phyloP scores from a whole-genome alignment of 2,113 vertebrate species.

The Myanophis thanlyinensis region DNA sequence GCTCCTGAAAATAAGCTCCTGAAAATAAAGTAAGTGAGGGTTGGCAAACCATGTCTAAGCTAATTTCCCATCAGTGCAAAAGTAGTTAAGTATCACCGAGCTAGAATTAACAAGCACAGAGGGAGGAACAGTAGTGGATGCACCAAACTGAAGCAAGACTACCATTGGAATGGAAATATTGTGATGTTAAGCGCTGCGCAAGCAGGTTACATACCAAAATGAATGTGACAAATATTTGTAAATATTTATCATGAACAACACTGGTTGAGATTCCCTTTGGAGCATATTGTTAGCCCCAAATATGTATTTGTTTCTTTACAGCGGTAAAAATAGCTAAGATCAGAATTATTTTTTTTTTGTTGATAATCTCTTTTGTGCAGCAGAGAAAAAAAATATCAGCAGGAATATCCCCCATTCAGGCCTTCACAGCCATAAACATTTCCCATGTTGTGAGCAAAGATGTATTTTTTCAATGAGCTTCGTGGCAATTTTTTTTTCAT shows the following conservation, averaged over 20 bases:
- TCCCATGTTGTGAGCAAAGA: not conserved
- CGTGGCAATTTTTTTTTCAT: not conserved
- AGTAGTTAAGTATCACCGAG: not conserved
- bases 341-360: not conserved
- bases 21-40: not conserved
- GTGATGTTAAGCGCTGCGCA: not conserved
- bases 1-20: not conserved
- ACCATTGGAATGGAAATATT: not conserved
- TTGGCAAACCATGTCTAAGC: not conserved
- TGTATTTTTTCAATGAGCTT: not conserved
- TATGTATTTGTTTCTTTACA: not conserved
- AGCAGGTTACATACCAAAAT: not conserved
- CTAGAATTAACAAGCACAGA: not conserved
- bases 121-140: not conserved
- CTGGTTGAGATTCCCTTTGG: not conserved
- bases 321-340: not conserved
- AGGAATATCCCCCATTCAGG: not conserved
- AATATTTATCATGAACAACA: not conserved
- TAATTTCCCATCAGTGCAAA: not conserved
- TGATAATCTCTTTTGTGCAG: not conserved
- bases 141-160: not conserved
- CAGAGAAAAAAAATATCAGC: not conserved
- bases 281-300: not conserved
- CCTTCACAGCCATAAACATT: not conserved
- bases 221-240: not conserved